Percentiles rank a stretch among this genome's conserved stretches.
Evolutionary conservation across 2,888 invertebrate genomes (phyloP).

Genomic region (Harpagoxenus sublaevis): DNA sequence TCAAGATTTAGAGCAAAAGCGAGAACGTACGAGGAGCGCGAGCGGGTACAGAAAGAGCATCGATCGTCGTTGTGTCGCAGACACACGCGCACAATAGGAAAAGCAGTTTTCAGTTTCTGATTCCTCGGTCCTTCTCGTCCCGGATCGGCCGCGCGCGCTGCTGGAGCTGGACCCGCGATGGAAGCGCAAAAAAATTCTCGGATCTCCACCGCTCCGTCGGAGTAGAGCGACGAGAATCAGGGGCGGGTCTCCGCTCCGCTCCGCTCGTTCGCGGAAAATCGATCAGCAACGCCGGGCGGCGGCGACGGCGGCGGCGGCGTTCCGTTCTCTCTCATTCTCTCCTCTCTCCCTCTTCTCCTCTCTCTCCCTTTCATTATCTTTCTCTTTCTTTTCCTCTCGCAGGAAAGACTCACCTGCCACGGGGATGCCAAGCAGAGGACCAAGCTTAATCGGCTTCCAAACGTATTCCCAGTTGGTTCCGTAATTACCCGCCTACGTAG

Average conservation of each 20-base stretch:
- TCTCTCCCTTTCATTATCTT: not conserved
- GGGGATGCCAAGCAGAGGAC: slow-evolving; percentile 17
- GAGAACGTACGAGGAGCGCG: slow-evolving; percentile 15
- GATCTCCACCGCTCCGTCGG: slow-evolving; percentile 11
- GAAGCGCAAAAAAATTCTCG: slow-evolving; percentile 31
- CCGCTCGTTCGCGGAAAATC: slow-evolving; percentile 46
- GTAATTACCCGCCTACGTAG: slow-evolving; percentile 17
- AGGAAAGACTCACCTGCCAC: slow-evolving; percentile 39
- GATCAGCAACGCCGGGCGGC: slow-evolving; percentile 62
- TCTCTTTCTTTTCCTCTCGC: not conserved
- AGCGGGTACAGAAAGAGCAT: slow-evolving; percentile 29
- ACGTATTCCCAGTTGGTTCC: slow-evolving; percentile 20
- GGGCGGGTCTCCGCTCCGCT: slow-evolving; percentile 49
- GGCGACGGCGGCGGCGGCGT: slow-evolving; percentile 53
- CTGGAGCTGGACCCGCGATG: not conserved
- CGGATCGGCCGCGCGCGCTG: slow-evolving; percentile 8
- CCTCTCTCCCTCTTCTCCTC: slow-evolving; percentile 2
- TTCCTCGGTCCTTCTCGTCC: slow-evolving; percentile 5
- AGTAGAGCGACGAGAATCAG: slow-evolving; percentile 36
- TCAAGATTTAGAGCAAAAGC: not conserved
- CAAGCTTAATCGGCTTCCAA: slow-evolving; percentile 36
- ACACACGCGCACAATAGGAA: slow-evolving; percentile 19
- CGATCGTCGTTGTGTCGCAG: slow-evolving; percentile 38
- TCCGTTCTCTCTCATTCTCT: slow-evolving; percentile 28
- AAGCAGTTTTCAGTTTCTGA: slow-evolving; percentile 25